Base-by-base conservation (phyloP, 2,113 vertebrate genomes). In the Dicerorhinus sumatrensis region DNA sequence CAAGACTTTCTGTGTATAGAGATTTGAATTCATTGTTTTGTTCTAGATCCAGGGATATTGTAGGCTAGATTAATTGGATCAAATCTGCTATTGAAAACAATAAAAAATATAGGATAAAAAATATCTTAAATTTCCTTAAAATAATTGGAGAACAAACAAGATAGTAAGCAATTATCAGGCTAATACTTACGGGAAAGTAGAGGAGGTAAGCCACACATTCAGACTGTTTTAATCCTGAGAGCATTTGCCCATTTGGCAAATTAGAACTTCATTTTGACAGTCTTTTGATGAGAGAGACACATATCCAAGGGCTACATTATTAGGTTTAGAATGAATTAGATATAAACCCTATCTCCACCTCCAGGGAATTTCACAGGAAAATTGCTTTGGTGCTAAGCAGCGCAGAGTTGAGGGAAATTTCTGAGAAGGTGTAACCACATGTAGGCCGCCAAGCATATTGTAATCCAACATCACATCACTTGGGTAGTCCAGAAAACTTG, bases 21-120 rank as follows among this genome's bases (percentile, higher is more conserved):
- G 48, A 92, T 51, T 73, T 95, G n/a, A 75, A 84, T 93, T 93
- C 3, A 80, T 94, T 89, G 13, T 81, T 97, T 96, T 93, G 21
- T 72, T 89, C 72, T 36, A 12, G 67, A 88, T 54, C 54, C 31
- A 85, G 54, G 5, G 63, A 90, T 58, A 65, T 36, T 89, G 16
- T 88, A 81, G n/a, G 11, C n/a, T 86, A 63, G 62, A 83, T 96
- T 93, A 62, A 77, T 94, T 91, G 60, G 33, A 54, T 96, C 77
- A 93, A 82, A 23, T 79, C 31, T 75, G 73, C 31, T 56, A 12
- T 75, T 82, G 75, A 83, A 90, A 85, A 80, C 62, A 91, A 51
- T 48, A 48, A 54, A 82, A 81, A 94, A 77, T 81, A 29, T 8
- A 86, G 54, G 33, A 18, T 94, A n/a, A 80, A 21, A 80, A 84